phyloP scores from a whole-genome alignment of 23 tunicate genomes.

The Trididemnum clinides region DNA sequence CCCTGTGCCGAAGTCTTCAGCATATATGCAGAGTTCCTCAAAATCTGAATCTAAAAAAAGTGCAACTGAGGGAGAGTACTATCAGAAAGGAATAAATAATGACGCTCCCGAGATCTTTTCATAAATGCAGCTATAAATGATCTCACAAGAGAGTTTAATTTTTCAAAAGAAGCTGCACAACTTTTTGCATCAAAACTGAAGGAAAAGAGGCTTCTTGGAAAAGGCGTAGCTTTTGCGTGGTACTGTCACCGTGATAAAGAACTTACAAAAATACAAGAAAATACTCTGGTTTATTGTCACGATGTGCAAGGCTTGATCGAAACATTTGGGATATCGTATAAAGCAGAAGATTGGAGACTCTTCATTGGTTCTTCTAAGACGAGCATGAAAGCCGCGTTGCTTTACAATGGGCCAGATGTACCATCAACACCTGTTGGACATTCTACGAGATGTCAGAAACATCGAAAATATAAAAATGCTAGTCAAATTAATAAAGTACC shows the following conservation, averaged over 20 bases:
- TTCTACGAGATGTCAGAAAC: slow-evolving; percentile 21
- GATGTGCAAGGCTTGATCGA: slow-evolving; percentile 21
- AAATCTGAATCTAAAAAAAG: slow-evolving; percentile 16
- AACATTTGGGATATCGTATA: slow-evolving; percentile 14
- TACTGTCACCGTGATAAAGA: background rate
- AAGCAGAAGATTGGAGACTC: slow-evolving; percentile 35
- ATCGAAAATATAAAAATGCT: slow-evolving; percentile 22
- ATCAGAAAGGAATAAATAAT: background rate
- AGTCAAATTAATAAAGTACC: slow-evolving; percentile 2
- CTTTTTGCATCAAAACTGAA: slow-evolving; percentile 19
- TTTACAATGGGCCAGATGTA: background rate
- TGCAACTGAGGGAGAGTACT: slow-evolving; percentile 26
- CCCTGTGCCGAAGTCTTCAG: slow-evolving; percentile 24
- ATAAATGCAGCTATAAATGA: slow-evolving; percentile 15
- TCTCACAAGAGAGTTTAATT: slow-evolving; percentile 20
- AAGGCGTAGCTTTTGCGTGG: slow-evolving; percentile 3
- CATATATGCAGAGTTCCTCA: slow-evolving; percentile 5
- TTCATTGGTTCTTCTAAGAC: slow-evolving; percentile 30
- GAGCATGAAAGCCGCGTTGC: slow-evolving; percentile 39
- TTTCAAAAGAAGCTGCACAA: slow-evolving; percentile 21
- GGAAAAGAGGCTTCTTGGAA: slow-evolving; percentile 21
- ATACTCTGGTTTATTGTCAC: background rate
- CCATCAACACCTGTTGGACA: slow-evolving; percentile 19
- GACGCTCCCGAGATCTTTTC: slow-evolving; percentile 19
- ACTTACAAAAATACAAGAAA: background rate